Conservation (phyloP, 1,140 invertebrate species). For the Ostrea denselamellosa region DNA sequence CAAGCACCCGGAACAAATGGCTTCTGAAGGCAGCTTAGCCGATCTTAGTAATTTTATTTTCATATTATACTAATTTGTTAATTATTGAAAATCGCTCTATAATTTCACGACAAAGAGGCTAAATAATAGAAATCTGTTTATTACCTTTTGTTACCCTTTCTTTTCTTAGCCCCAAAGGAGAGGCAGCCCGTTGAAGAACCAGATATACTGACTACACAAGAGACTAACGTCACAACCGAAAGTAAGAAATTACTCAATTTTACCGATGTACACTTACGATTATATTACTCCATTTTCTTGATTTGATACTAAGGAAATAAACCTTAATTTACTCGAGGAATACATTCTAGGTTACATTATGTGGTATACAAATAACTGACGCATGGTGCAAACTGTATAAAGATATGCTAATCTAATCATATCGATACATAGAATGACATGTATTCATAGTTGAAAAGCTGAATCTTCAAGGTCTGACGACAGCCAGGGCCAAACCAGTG, state of each 20-base stretch:
- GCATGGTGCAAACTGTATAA: too few species aligned
- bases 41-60: not conserved
- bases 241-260: not conserved
- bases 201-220: not conserved
- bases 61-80: too few species aligned
- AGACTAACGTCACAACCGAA: not conserved
- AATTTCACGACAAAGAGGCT: too few species aligned
- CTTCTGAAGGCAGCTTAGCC: slow-evolving; percentile 14
- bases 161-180: not conserved
- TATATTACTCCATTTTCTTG: not conserved
- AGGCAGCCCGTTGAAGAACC: not conserved
- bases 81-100: too few species aligned
- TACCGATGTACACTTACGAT: not conserved
- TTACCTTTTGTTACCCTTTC: too few species aligned
- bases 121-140: too few species aligned
- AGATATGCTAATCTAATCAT: not conserved
- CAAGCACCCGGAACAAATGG: not conserved
- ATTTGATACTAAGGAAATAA: too few species aligned
- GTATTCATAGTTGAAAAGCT: not conserved
- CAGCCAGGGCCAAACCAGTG: not conserved
- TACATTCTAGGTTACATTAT: too few species aligned
- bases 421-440: not conserved
- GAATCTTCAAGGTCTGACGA: slow-evolving; percentile 4
- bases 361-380: too few species aligned
- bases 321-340: too few species aligned